phyloP scores from a whole-genome alignment of 2,113 vertebrate species.

The Cisticola juncidis region DNA sequence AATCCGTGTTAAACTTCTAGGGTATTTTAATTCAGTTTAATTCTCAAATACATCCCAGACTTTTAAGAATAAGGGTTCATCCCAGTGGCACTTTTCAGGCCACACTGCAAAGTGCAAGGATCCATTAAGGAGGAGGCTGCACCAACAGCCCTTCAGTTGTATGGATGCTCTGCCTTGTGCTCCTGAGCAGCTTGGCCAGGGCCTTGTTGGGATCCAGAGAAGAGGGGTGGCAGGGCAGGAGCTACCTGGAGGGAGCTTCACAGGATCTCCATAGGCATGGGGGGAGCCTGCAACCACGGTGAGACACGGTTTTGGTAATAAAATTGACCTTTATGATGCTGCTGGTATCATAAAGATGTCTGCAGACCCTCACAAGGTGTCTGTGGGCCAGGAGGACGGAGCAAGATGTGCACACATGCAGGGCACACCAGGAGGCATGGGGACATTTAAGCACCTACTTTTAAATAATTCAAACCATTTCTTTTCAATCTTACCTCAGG shows the following conservation, averaged over 20 bases:
- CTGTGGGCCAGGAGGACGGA: not conserved
- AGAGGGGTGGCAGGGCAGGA: not conserved
- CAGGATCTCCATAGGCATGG: not conserved
- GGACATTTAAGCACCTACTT: not conserved
- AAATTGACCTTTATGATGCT: not conserved
- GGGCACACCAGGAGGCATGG: not conserved
- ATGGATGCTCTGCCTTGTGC: accelerated
- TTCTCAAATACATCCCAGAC: not conserved
- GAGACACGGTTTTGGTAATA: not conserved
- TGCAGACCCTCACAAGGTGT: not conserved
- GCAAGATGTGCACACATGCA: not conserved
- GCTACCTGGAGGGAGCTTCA: not conserved
- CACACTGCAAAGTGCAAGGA: not conserved
- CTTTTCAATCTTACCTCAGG: not conserved
- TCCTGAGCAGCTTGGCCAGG: accelerated
- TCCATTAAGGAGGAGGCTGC: not conserved
- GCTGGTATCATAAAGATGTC: not conserved
- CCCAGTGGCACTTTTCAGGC: not conserved
- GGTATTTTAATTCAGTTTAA: not conserved
- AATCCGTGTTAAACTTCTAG: not conserved
- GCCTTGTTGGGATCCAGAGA: not conserved
- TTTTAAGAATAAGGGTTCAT: not conserved
- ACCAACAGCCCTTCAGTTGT: not conserved
- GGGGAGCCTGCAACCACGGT: not conserved
- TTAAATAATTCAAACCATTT: not conserved